Conservation (phyloP, 2,888 invertebrate genomes). For the Papilio protenor region DNA sequence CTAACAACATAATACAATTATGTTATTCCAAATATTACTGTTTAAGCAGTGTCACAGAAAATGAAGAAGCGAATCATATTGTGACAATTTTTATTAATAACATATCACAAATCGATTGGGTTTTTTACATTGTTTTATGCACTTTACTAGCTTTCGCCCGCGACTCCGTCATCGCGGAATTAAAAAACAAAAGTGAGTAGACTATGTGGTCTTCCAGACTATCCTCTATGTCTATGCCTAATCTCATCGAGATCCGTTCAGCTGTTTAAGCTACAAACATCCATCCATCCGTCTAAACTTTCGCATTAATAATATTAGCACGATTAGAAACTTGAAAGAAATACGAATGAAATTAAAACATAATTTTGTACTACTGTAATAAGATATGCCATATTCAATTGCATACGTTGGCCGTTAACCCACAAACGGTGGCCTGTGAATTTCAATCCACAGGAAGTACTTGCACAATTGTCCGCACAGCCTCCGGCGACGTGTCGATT, state of each 20-base stretch:
- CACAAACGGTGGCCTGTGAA: slow-evolving; percentile 59
- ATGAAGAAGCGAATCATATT: not conserved
- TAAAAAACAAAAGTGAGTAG: no score
- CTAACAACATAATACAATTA: not conserved
- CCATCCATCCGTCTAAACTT: no score
- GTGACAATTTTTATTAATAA: not conserved
- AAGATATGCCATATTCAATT: not conserved
- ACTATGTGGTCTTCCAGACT: no score
- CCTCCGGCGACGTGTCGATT: slow-evolving; percentile 67
- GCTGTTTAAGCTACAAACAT: no score
- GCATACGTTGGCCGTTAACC: slow-evolving; percentile 57
- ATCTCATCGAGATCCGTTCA: no score
- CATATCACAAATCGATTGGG: not conserved
- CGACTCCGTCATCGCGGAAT: no score
- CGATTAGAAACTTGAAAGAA: not conserved
- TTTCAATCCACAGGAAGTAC: slow-evolving; percentile 68
- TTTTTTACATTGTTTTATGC: not conserved
- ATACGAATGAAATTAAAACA: not conserved
- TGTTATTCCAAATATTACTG: not conserved
- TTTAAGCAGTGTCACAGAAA: not conserved
- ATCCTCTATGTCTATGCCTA: no score
- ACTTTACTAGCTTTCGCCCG: not conserved
- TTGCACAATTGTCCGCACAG: slow-evolving; percentile 63
- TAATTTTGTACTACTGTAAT: no score
- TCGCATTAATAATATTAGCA: no score